Conservation (phyloP, 1,140 invertebrate species). For the Drosophila albomicans region DNA sequence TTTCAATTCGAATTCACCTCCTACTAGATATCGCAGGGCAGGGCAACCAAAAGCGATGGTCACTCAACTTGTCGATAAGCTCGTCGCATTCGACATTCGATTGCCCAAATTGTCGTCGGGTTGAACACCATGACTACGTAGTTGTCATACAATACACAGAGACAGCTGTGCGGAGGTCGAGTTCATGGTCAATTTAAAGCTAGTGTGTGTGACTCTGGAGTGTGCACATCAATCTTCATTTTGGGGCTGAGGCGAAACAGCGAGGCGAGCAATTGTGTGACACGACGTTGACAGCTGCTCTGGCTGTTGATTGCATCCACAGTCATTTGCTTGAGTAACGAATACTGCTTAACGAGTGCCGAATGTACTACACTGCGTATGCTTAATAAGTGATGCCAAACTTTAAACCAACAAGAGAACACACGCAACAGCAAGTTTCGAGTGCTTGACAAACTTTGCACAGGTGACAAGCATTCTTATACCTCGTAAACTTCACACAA, state of each 20-base stretch:
- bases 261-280: conserved; percentile 14
- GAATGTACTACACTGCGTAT: conserved; percentile 7
- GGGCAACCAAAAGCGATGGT: conserved; percentile 13
- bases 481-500: neutral
- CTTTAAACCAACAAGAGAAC: conserved; percentile 34
- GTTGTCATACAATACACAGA: neutral
- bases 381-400: conserved; percentile 36
- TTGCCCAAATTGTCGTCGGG: conserved; percentile 18
- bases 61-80: conserved; percentile 40
- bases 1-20: conserved; percentile 12
- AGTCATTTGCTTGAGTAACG: conserved; percentile 16
- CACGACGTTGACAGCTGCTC: conserved; percentile 24
- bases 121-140: neutral
- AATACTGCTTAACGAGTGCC: neutral
- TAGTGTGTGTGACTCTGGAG: neutral
- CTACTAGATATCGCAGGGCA: conserved; percentile 5
- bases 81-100: neutral
- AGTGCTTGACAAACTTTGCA: conserved; percentile 47
- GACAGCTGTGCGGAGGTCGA: neutral
- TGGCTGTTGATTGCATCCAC: conserved; percentile 13
- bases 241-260: neutral
- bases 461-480: conserved; percentile 38
- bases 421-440: conserved; percentile 24
- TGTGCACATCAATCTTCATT: conserved; percentile 44
- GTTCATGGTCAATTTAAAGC: conserved; percentile 14